These are phyloP conservation scores for Calliopsis andreniformis DNA, from an alignment of 1,140 invertebrate species.

Conservation along the genomic window DNA sequence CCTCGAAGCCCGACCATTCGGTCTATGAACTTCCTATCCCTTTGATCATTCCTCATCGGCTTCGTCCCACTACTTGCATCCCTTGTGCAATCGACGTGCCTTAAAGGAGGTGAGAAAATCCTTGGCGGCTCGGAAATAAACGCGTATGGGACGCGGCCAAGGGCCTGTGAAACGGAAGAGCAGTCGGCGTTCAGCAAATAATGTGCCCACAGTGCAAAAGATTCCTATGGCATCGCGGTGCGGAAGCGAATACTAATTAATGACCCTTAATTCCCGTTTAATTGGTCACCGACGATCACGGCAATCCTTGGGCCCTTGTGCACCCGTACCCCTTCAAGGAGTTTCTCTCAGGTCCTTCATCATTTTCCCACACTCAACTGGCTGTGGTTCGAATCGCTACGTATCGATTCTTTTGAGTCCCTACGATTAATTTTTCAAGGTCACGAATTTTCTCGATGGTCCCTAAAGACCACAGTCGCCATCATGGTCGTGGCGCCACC, in stretches of 20 bases:
- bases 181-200: constrained; percentile 71
- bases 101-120: constrained; percentile 71
- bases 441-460: background rate
- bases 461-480: too few relatives aligned
- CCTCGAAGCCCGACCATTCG: background rate
- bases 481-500: constrained; percentile 67
- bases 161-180: constrained; percentile 63
- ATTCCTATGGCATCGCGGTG: constrained; percentile 64
- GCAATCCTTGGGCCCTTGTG: constrained; percentile 61
- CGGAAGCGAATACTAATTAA: constrained; percentile 81
- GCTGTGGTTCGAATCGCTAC: constrained; percentile 4
- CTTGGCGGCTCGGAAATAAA: constrained; percentile 36
- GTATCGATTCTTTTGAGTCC: constrained; percentile 46
- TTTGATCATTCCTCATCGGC: background rate
- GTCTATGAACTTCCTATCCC: background rate
- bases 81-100: constrained; percentile 29
- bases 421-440: constrained; percentile 46
- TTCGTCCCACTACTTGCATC: background rate
- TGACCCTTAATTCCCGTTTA: constrained; percentile 81
- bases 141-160: constrained; percentile 49
- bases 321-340: constrained; percentile 33
- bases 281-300: constrained; percentile 74
- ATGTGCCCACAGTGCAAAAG: constrained; percentile 74
- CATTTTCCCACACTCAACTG: constrained; percentile 54
- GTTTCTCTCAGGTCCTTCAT: constrained; percentile 14